Evolutionary conservation across 2,888 invertebrate genomes (phyloP), one percentile per base, ranked within the genome.

Genomic region (Habroteleia sp.): DNA sequence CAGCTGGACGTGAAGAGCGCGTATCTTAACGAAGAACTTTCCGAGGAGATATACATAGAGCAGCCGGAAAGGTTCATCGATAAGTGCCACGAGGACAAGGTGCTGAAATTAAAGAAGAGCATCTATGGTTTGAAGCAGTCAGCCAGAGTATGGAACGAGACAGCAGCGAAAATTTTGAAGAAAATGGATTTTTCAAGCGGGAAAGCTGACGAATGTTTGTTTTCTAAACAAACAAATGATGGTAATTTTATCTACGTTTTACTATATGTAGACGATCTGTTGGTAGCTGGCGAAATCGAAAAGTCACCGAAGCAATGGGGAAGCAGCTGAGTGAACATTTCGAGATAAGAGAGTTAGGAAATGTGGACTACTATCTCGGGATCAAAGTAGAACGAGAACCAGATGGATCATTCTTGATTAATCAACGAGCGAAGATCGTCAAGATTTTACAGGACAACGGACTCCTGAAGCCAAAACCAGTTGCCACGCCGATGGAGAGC

Each of bases 181-280:
- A 25, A 25, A 25, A 5, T 25, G 7, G 7, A 6, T 25, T 25
- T 25, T 7, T 1, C 3, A 7, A 3, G 1, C 5, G 25, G 25
- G 7, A 25, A 25, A 6, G 7, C 25, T 1, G 25, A 25, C 7
- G 1, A 3, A 25, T 5, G 7, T 6, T 6, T 25, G 25, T 25
- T 6, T 25, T 25, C 25, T 6, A 3, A 7, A 25, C 1, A 7
- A 1, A 7, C 3, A 7, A 25, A 7, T 1, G 3, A 65, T 76
- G 4, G 14, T 0, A 3, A 4, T 8, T 31, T 7, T 0, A 65
- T 54, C 0, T 76, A 75, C 8, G 5, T 80, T 5, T 16, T 77
- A 2, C 16, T 79, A 0, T 79, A 77, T 17, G 76, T 79, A 0
- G 79, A 80, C 10, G 73, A 80, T 54, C 27, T 77, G 4, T 27